Evolutionary conservation across 2,888 invertebrate genomes (phyloP).

Genomic region (Drosophila antonietae): DNA sequence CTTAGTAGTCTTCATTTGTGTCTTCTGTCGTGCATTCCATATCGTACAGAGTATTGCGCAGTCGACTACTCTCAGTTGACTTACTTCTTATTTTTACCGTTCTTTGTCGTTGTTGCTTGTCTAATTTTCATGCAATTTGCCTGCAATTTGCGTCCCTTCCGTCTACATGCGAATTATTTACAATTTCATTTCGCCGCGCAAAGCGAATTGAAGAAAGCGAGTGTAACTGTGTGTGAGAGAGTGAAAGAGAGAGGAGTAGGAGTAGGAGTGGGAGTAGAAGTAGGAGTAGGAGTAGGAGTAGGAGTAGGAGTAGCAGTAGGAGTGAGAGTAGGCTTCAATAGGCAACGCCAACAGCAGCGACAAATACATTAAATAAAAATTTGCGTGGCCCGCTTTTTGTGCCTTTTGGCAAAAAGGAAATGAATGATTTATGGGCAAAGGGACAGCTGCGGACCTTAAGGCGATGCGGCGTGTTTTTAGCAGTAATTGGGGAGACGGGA

Average conservation of each 20-base stretch:
- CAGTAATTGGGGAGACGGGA: background rate
- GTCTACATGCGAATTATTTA: slow-evolving; percentile 56
- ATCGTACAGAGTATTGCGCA: background rate
- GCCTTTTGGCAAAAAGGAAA: slow-evolving; percentile 51
- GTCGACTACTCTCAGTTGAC: background rate
- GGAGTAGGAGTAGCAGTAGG: background rate
- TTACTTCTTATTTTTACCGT: background rate
- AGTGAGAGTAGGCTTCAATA: slow-evolving; percentile 6
- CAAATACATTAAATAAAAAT: slow-evolving; percentile 64
- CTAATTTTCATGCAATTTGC: slow-evolving; percentile 65
- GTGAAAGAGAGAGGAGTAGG: background rate
- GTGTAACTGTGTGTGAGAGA: slow-evolving; percentile 14
- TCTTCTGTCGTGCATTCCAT: no score
- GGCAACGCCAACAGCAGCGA: slow-evolving; percentile 41
- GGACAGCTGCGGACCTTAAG: slow-evolving; percentile 7
- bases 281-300: background rate
- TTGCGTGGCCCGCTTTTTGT: slow-evolving; percentile 37
- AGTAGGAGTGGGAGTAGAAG: background rate
- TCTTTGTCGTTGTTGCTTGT: slow-evolving; percentile 7
- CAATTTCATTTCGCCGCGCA: slow-evolving; percentile 54
- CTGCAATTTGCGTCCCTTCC: slow-evolving; percentile 64
- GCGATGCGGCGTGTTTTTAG: background rate
- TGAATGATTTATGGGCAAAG: slow-evolving; percentile 65
- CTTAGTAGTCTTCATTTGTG: no score
- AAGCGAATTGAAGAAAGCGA: slow-evolving; percentile 46